Conservation (phyloP, 1,140 invertebrate species). For the Globodera ellingtonae region DNA sequence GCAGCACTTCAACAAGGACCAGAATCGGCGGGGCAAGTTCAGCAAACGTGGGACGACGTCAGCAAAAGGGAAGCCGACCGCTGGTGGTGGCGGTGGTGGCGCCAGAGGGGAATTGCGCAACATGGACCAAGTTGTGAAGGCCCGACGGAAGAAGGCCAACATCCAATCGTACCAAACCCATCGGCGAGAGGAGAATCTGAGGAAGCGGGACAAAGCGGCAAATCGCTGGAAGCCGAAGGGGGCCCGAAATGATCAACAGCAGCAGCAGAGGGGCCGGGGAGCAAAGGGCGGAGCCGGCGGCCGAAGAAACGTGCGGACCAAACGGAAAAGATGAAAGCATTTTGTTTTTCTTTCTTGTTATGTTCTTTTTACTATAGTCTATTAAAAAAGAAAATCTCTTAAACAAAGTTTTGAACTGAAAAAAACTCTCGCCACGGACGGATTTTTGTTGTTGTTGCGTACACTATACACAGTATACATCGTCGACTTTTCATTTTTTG, state of each 20-base stretch:
- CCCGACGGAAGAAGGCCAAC: conserved; percentile 29
- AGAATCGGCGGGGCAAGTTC: background rate
- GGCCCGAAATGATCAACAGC: too few relatives aligned
- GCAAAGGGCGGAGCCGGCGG: background rate
- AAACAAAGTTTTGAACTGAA: too few relatives aligned
- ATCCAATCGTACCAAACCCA: conserved; percentile 45
- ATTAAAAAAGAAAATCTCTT: too few relatives aligned
- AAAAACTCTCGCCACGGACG: too few relatives aligned
- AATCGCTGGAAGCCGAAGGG: too few relatives aligned
- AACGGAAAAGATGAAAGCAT: background rate
- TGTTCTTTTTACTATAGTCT: background rate
- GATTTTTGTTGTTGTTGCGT: too few relatives aligned
- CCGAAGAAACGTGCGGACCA: background rate
- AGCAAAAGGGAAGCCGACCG: conserved; percentile 8
- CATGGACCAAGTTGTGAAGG: conserved; percentile 48
- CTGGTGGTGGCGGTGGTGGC: conserved; percentile 16
- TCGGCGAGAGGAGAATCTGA: conserved; percentile 38
- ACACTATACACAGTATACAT: too few relatives aligned
- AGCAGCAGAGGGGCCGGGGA: too few relatives aligned
- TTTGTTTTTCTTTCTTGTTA: background rate
- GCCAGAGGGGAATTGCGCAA: conserved; percentile 58
- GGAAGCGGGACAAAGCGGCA: conserved; percentile 10
- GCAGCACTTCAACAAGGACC: background rate
- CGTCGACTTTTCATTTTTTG: too few relatives aligned
- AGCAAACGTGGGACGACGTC: background rate